Conservation (phyloP, 2,113 vertebrate genomes). For the Myiozetetes cayanensis region DNA sequence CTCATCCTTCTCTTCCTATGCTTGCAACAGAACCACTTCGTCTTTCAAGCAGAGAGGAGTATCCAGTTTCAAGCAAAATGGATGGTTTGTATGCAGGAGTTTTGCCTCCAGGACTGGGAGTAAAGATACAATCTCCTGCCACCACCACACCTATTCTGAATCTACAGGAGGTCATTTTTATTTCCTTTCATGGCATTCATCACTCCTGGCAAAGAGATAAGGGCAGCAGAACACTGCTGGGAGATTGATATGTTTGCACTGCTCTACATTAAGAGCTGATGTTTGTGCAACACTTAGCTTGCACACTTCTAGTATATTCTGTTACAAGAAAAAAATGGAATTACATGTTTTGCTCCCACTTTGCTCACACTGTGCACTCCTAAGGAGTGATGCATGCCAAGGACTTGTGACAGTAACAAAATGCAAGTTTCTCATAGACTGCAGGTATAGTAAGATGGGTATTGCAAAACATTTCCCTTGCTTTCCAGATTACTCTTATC, state of each 20-base stretch:
- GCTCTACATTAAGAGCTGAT: not conserved
- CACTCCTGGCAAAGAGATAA: not conserved
- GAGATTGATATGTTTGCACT: rapidly evolving
- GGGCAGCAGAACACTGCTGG: not conserved
- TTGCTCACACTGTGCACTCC: not conserved
- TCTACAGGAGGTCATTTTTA: not conserved
- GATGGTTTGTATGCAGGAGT: rapidly evolving
- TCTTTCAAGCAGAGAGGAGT: not conserved
- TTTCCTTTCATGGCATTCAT: not conserved
- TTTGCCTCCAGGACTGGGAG: not conserved
- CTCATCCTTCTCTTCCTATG: not conserved
- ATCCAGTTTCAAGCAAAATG: not conserved
- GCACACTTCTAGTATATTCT: not conserved
- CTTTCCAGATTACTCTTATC: not conserved
- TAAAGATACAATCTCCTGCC: not conserved
- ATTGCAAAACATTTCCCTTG: not conserved
- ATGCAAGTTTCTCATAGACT: not conserved
- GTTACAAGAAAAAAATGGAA: not conserved
- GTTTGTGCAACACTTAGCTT: not conserved
- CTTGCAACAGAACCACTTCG: not conserved
- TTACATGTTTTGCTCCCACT: not conserved
- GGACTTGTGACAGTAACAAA: not conserved
- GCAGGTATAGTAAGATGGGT: not conserved
- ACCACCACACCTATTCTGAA: not conserved
- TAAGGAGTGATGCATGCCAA: not conserved